Evolutionary conservation across 2,888 invertebrate genomes (phyloP).

Genomic region (Sabellastarte sp.): DNA sequence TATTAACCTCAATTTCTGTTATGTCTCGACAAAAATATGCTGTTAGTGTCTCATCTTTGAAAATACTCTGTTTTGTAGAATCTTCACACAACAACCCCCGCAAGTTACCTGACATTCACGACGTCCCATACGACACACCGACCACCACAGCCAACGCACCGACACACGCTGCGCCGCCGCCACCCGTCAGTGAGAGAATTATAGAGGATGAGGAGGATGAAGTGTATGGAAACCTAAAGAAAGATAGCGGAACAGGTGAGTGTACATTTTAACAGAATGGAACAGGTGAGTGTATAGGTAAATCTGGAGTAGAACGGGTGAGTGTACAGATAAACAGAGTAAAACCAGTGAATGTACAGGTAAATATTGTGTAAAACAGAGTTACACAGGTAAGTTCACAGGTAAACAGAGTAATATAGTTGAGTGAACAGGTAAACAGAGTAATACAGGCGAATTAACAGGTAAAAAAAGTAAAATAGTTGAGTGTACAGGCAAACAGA

Average conservation of each 20-base stretch:
- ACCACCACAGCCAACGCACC: slow-evolving; percentile 10
- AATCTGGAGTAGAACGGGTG: too few species aligned
- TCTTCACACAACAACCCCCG: too few species aligned
- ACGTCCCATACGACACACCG: slow-evolving; percentile 31
- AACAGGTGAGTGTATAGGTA: not conserved
- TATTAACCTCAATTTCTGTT: too few species aligned
- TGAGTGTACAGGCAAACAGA: too few species aligned
- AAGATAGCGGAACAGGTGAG: not conserved
- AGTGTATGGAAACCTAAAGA: not conserved
- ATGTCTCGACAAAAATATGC: too few species aligned
- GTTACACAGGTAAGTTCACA: not conserved
- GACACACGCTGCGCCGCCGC: not conserved
- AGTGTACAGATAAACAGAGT: too few species aligned
- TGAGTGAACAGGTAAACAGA: too few species aligned
- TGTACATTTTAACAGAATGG: not conserved
- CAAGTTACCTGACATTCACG: slow-evolving; percentile 29
- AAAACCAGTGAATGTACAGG: too few species aligned
- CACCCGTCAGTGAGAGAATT: not conserved
- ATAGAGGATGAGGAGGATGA: not conserved
- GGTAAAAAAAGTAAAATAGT: too few species aligned
- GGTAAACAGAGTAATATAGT: not conserved
- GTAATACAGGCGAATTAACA: too few species aligned
- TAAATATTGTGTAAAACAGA: not conserved
- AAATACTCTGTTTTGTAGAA: too few species aligned
- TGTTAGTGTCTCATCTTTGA: too few species aligned